Base-by-base conservation (phyloP, 1,140 invertebrate genomes). In the Scaptomyza montana region DNA sequence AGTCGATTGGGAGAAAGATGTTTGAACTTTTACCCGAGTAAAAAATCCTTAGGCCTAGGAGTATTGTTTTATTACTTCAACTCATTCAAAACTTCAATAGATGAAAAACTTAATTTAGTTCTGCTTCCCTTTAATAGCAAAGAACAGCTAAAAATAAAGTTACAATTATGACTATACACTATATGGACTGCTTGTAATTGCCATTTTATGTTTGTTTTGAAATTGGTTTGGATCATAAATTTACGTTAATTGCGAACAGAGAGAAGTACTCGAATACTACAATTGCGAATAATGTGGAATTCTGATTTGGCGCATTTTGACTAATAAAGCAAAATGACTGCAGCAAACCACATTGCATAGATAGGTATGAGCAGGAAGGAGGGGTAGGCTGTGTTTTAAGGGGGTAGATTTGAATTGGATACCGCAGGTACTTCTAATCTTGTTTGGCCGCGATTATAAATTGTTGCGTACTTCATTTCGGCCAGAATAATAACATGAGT, bases 391-490 rank as follows among this genome's bases (percentile, higher is more conserved):
- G 9, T 30, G 25, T 36, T 5, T 16, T 16, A 16, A 16, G 16
- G 46, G 21, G 21, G 13, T 60, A 55, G 59, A 51, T 72, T 61
- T 59, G 36, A 46, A 68, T 62, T 54, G 65, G 43, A 55, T 61
- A 76, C 80, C 81, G 78, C 81, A 90, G 87, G 86, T 90, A 86
- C 87, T 87, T 90, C 87, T 90, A 90, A 90, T 86, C 86, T 90
- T 80, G 75, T 90, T 80, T 86, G 76, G 75, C 63, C 76, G 81
- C 81, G 79, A 90, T 90, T 90, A 90, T 90, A 90, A 90, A 90
- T 90, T 90, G 87, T 90, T 90, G 87, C 87, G 87, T 90, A 90
- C 87, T 90, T 90, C 82, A 90, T 90, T 90, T 80, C 61, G 82
- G 79, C 81, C 74, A 86, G 81, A 90, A 90, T 90, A 90, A 90